Evolutionary conservation across 2,797 vertebrate species (phyloP), one percentile per base, ranked within the genome.

Genomic region (Acestrorhynchus altus): DNA sequence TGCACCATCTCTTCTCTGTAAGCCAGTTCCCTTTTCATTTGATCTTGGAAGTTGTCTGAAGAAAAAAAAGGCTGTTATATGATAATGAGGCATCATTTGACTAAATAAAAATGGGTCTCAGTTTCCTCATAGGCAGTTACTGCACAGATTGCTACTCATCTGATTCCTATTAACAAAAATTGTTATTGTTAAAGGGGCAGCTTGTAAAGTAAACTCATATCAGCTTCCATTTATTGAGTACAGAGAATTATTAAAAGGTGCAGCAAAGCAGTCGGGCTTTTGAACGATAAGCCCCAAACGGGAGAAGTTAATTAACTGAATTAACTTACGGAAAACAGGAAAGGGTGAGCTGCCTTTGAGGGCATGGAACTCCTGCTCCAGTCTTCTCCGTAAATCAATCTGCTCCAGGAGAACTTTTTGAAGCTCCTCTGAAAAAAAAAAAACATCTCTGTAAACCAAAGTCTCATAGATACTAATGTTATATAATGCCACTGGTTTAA

Each of bases 1-100:
- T 99, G 97, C 24, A 98, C 97, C 96, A 99, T 98, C 90, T 99
- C 97, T 90, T 99, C 97, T 91, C 96, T 93, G 91, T 99, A 99
- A 10, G 97, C 96, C 82, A 99, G 92, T 76, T 99, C 97, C 86
- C 96, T 90, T 91, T 99, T 99, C 97, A 99, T 98, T 85, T 99
- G 97, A 89, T 99, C 97, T 88, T 98, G 97, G 84, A 99, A 99
- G 92, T 97, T 97, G 91, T 98, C 97, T 99, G 87, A 82, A 79
- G 24, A 5, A 52, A 44, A 60, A 70, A 73, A 66, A 52, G 13
- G 44, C 22, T n/a, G 7, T n/a, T n/a, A n/a, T 39, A 10, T 49
- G 46, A 74, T 46, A 71, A 69, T 71, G 72, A 59, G 20, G 15
- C 57, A 52, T 20, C 26, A n/a, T 49, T 67, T 8, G 65, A 51